phyloP scores from a whole-genome alignment of 2,888 invertebrate genomes.

The Caenorhabditis sp. region DNA sequence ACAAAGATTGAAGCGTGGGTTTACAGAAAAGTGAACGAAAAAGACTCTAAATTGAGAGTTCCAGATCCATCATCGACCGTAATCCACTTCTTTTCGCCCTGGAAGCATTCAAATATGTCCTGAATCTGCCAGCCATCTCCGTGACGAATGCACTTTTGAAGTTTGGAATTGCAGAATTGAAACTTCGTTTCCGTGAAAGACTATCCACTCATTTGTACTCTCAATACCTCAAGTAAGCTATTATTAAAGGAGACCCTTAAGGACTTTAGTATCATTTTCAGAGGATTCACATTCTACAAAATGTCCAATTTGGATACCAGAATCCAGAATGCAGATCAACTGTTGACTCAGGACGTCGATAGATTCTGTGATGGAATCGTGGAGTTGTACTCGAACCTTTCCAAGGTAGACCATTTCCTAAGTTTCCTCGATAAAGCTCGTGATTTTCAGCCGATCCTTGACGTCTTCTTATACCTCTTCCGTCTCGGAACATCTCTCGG shows the following conservation, averaged over 20 bases:
- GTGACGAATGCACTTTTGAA: conserved; percentile 95
- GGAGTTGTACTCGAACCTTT: conserved; percentile 96
- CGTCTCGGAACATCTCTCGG: conserved; percentile 92
- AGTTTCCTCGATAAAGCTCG: background rate
- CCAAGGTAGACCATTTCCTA: conserved; percentile 89
- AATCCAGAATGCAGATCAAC: conserved; percentile 96
- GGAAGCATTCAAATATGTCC: conserved; percentile 89
- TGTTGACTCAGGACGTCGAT: conserved; percentile 96
- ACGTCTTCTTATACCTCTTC: conserved; percentile 95
- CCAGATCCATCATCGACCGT: conserved; percentile 94
- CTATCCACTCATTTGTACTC: conserved; percentile 92
- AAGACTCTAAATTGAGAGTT: conserved; percentile 80
- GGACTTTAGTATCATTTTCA: conserved; percentile 61
- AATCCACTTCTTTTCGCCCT: conserved; percentile 89
- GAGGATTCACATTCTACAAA: conserved; percentile 89
- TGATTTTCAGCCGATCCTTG: conserved; percentile 88
- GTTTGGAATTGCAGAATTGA: conserved; percentile 90
- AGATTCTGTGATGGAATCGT: conserved; percentile 97
- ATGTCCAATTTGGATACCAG: conserved; percentile 94
- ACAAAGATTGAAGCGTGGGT: conserved; percentile 92
- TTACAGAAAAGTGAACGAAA: background rate
- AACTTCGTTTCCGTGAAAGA: conserved; percentile 92
- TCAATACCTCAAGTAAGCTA: conserved; percentile 92
- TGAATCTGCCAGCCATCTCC: conserved; percentile 94
- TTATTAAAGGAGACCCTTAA: background rate